These are phyloP conservation scores for Cheirogaleus medius DNA, from an alignment of 2,113 vertebrate genomes.

Conservation along the genomic window DNA sequence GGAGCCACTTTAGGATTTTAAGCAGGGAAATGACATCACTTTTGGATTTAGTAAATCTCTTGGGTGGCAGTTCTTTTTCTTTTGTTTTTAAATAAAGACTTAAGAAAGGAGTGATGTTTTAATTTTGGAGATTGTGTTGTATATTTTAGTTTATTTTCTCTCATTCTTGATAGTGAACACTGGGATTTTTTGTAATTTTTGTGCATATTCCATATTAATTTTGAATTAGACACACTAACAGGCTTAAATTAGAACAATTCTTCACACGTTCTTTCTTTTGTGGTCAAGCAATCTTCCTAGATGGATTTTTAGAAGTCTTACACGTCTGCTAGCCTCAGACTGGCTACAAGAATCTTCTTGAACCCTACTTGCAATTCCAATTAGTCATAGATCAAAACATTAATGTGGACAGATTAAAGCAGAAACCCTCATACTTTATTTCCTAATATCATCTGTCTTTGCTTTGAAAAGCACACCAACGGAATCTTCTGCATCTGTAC, in stretches of 20 bases:
- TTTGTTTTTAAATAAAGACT: background rate
- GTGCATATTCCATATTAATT: constrained; percentile 25
- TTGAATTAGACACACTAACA: constrained; percentile 32
- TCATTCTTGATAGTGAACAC: background rate
- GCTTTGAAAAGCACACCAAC: constrained; percentile 77
- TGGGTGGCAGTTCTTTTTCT: constrained; percentile 2
- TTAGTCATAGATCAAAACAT: constrained; percentile 79
- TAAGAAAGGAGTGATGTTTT: constrained; percentile 9
- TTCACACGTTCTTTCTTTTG: constrained; percentile 47
- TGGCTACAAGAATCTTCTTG: constrained; percentile 69
- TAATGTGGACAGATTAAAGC: constrained; percentile 71
- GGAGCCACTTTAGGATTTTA: background rate
- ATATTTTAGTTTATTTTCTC: background rate
- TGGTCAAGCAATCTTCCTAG: constrained; percentile 37
- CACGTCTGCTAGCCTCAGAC: constrained; percentile 61
- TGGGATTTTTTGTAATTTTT: constrained; percentile 4
- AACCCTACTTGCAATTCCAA: constrained; percentile 71
- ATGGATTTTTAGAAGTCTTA: constrained; percentile 48
- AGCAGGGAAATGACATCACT: constrained; percentile 38
- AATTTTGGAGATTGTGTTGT: background rate
- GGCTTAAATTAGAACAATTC: constrained; percentile 42
- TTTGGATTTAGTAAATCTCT: constrained; percentile 41
- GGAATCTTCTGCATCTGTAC: constrained; percentile 73
- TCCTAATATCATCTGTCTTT: constrained; percentile 78
- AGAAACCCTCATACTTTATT: constrained; percentile 72